Conservation (phyloP, 2,888 invertebrate genomes). For the Eupithecia pulchellata region DNA sequence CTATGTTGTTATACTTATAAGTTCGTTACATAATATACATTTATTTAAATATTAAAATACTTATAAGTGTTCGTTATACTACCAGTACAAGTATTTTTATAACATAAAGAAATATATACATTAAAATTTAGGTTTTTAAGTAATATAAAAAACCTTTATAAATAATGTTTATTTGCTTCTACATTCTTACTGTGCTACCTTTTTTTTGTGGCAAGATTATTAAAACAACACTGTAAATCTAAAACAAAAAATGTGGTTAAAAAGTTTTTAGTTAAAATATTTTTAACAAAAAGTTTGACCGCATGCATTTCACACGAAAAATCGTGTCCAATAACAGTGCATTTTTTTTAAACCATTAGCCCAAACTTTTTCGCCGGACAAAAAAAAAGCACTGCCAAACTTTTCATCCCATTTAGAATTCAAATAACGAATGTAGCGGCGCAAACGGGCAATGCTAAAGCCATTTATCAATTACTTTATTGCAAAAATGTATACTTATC, state of each 20-base stretch:
- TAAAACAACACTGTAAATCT: background rate
- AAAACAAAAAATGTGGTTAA: background rate
- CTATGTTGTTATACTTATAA: too few relatives aligned
- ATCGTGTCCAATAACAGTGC: slow-evolving; percentile 7
- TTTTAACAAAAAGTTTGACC: background rate
- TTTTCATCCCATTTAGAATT: slow-evolving; percentile 74
- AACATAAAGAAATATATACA: too few relatives aligned
- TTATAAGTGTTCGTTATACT: too few relatives aligned
- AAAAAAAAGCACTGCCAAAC: slow-evolving; percentile 58
- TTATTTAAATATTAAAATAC: too few relatives aligned
- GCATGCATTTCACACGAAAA: slow-evolving; percentile 14
- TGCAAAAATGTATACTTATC: too few relatives aligned
- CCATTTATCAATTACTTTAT: too few relatives aligned
- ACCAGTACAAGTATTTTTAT: too few relatives aligned
- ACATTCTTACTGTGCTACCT: too few relatives aligned
- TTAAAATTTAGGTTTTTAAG: too few relatives aligned
- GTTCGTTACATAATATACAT: too few relatives aligned
- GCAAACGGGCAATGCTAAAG: slow-evolving; percentile 6
- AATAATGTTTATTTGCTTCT: background rate
- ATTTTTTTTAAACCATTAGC: slow-evolving; percentile 54
- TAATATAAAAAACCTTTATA: too few relatives aligned
- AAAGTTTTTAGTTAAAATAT: background rate
- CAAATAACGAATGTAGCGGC: slow-evolving; percentile 70
- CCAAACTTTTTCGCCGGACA: slow-evolving; percentile 54
- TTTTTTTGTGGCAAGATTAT: too few relatives aligned